Percentiles rank a stretch among this genome's conserved stretches.
These are phyloP conservation scores for Scylla paramamosain DNA, from an alignment of 1,140 invertebrate species.

Conservation along the genomic window DNA sequence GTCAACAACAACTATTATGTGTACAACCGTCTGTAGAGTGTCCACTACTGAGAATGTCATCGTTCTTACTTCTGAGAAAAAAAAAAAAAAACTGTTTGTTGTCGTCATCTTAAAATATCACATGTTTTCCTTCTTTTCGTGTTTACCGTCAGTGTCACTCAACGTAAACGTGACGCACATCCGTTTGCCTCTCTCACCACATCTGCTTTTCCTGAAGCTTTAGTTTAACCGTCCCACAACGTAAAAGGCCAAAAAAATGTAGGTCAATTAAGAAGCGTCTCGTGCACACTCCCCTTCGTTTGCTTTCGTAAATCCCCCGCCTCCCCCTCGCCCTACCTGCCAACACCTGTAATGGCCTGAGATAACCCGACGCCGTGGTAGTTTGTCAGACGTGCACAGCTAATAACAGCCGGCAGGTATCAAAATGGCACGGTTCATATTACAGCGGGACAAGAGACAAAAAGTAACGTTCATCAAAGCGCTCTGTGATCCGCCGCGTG, in stretches of 20 bases:
- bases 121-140: too few species aligned
- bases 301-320: neutral
- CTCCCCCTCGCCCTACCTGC: neutral
- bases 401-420: slow-evolving; percentile 2
- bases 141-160: too few species aligned
- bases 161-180: too few species aligned
- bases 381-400: neutral
- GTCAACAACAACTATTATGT: too few species aligned
- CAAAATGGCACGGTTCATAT: slow-evolving; percentile 15
- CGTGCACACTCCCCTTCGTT: neutral
- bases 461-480: slow-evolving; percentile 31
- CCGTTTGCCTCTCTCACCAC: neutral
- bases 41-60: too few species aligned
- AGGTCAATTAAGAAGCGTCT: neutral
- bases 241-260: neutral
- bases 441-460: neutral
- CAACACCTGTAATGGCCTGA: neutral
- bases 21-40: too few species aligned
- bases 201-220: neutral
- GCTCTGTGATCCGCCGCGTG: slow-evolving; percentile 28
- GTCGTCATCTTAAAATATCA: too few species aligned
- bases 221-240: neutral
- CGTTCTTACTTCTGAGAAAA: too few species aligned
- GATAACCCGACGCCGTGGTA: neutral
- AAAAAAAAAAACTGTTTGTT: too few species aligned